Percentiles rank a stretch among this genome's conserved stretches.
Conservation (phyloP, 2,797 vertebrate genomes). For the Helarctos malayanus region DNA sequence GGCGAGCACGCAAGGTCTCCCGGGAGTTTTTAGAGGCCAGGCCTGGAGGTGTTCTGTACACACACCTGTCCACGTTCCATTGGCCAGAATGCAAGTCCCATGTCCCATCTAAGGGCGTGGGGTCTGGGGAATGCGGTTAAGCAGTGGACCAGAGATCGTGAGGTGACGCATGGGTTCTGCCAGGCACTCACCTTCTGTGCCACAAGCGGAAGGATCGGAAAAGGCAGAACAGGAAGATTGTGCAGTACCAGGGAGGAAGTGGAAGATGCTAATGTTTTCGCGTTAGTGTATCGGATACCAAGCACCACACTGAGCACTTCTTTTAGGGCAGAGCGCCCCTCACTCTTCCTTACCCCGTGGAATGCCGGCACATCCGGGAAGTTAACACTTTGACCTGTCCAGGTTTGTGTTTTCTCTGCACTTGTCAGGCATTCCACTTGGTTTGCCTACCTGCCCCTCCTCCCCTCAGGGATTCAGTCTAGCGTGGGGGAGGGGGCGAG, state of each 20-base stretch:
- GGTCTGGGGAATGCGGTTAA: not conserved
- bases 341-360: not conserved
- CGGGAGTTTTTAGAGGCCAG: not conserved
- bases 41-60: accelerated
- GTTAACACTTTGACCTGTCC: not conserved
- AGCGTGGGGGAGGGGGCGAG: not conserved
- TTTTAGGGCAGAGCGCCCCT: not conserved
- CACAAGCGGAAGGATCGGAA: not conserved
- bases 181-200: not conserved
- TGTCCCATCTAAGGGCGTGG: not conserved
- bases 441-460: not conserved
- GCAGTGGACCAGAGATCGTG: not conserved
- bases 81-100: not conserved
- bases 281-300: accelerated
- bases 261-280: accelerated
- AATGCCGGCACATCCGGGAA: no score
- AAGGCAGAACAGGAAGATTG: not conserved
- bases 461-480: not conserved
- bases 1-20: accelerated
- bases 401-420: not conserved
- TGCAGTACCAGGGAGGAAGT: accelerated
- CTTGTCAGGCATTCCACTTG: not conserved
- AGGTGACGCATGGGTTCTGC: not conserved
- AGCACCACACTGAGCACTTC: not conserved
- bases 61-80: not conserved